Evolutionary conservation across 2,797 vertebrate genomes (phyloP), one percentile per base, ranked within the genome.

Genomic region (Pipistrellus pipistrellus): DNA sequence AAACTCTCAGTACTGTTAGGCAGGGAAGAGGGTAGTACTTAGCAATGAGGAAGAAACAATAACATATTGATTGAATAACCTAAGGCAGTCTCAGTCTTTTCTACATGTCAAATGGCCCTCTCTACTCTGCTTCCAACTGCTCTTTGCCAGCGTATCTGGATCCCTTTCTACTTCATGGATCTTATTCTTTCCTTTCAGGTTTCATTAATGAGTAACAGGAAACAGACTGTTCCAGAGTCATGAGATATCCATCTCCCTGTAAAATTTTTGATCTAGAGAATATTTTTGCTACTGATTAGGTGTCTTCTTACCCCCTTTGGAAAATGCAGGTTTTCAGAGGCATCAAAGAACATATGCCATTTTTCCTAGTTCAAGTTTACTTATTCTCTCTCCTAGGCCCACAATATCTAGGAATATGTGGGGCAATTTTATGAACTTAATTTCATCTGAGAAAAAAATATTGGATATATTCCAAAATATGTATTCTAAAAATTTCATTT

Each of bases 381-480:
- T 57, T 83, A 73, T 69, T 88, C 4, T 59, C 48, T 69, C 8
- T 80, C 41, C 6, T 76, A 88, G 76, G 85, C 6, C 20, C 32
- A 55, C 20, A 72, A 32, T 82, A 27, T 5, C 68, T 68, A 20
- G 30, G 21, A 86, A 23, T 11, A 35, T 86, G 57, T 66, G 13
- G 25, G 10, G 57, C 55, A 62, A 80, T 93, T 93, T 77, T 68
- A 46, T 53, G 44, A 95, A 91, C 10, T 71, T 69, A 76, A 77
- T 89, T 91, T 12, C 12, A 89, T 20, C 8, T 32, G 73, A 81
- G 20, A 41, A 41, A 62, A 93, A 69, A 46, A 30, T 51, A 32
- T 21, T 62, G 51, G 25, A 12, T 15, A 85, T 53, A 72, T 4
- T 48, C 11, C 14, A 89, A 68, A 77, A 86, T 25, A 53, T 59